phyloP scores from a whole-genome alignment of 2,113 vertebrate species.

The Canis aureus region DNA sequence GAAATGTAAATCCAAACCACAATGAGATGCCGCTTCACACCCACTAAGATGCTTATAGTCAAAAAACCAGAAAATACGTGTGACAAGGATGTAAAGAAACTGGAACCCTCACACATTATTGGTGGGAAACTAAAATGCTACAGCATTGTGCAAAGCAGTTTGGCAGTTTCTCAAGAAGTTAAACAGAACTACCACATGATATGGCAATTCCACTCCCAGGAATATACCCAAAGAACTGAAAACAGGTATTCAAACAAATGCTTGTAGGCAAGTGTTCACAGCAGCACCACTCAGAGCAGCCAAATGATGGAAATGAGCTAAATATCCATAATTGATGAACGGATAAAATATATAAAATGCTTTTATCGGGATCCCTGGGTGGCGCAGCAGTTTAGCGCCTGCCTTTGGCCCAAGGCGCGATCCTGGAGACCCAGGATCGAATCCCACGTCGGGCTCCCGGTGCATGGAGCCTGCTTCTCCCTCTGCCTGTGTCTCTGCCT shows the following conservation, averaged over 20 bases:
- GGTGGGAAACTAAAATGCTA: not conserved
- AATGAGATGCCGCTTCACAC: not conserved
- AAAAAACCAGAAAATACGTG: not conserved
- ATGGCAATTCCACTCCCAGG: not conserved
- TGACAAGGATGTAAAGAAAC: not conserved
- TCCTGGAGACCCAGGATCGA: too few species aligned
- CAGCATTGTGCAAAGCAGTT: not conserved
- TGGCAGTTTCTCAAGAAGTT: not conserved
- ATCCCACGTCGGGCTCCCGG: too few species aligned
- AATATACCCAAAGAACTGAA: not conserved
- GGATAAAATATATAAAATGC: not conserved
- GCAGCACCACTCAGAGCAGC: not conserved
- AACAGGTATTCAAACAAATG: slow-evolving; percentile 25
- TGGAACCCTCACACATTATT: not conserved
- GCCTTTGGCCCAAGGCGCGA: too few species aligned
- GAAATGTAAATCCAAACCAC: slow-evolving; percentile 36
- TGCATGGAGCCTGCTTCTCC: too few species aligned
- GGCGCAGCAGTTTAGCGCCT: too few species aligned
- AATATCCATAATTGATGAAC: slow-evolving; percentile 20
- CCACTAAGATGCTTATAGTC: not conserved
- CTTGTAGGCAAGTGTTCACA: not conserved
- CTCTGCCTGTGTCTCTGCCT: too few species aligned
- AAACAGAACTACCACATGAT: not conserved
- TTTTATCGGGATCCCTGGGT: not conserved
- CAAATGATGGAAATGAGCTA: not conserved